Evolutionary conservation across 2,113 vertebrate genomes (phyloP), one percentile per base, ranked within the genome.

Genomic region (Gobius niger): DNA sequence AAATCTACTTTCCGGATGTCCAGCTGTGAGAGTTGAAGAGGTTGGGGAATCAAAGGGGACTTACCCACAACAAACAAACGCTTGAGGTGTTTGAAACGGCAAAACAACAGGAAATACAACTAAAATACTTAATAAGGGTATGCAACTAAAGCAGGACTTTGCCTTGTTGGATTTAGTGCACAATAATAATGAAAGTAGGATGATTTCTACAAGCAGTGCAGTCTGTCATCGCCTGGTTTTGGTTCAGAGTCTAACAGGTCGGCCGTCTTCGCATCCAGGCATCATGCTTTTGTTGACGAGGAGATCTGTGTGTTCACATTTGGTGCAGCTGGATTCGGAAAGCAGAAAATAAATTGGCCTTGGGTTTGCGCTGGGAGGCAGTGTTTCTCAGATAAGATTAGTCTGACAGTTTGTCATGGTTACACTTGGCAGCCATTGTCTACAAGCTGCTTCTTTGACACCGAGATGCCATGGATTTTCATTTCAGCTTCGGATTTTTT

Each of bases 381-480:
- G 19, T 24, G 7, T 60, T 42, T 60, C 34, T 41, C 56, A 42
- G 56, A 60, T 60, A 60, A 60, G 56, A 60, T 60, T 60, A 60
- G 54, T 6, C 12, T 60, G 56, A 60, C 56, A 60, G 56, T 40
- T 60, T 42, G 56, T n/a, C 56, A 7, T 40, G 34, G 56, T 60
- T 42, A 60, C 56, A 60, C 56, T n/a, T 60, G 56, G 56, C 56
- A 60, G 56, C 34, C 56, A 42, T 60, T 60, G 56, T 60, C 56
- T 41, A 41, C 34, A 60, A 60, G 56, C 34, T 41, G 34, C 34
- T 60, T 42, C 53, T 41, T 41, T 60, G 56, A 60, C 56, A 60
- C 40, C 3, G 14, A 60, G 56, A 41, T 40, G 14, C 41, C 56
- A n/a, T 41, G 34, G 13, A 60, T 42, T 60, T 60, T n/a, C 34